Evolutionary conservation across 2,113 vertebrate species (phyloP).

Genomic region (Anser brachyrhynchus): DNA sequence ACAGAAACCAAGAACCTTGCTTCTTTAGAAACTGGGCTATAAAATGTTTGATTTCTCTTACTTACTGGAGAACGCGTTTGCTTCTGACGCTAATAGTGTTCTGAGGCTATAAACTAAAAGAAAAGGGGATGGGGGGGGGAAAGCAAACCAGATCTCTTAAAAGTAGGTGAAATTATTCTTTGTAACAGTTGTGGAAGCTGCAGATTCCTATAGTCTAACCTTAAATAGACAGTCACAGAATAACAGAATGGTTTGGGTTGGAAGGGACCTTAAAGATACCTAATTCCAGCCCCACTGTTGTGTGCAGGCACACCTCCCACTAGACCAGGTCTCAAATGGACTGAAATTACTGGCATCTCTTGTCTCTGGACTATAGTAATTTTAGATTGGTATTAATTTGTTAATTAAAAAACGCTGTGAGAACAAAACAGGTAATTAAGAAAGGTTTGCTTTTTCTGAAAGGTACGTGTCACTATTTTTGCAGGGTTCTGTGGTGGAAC

Average conservation of each 20-base stretch:
- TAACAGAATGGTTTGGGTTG: too few species aligned
- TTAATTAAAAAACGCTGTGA: background rate
- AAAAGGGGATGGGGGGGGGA: background rate
- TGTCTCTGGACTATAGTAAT: background rate
- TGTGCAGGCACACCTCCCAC: too few species aligned
- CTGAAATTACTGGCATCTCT: background rate
- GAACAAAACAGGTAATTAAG: background rate
- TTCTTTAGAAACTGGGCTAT: background rate
- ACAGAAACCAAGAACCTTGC: background rate
- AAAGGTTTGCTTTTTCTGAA: background rate
- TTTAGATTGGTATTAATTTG: background rate
- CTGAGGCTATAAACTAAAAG: background rate
- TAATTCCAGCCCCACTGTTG: too few species aligned
- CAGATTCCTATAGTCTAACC: background rate
- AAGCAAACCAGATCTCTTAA: background rate
- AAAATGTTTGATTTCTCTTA: background rate
- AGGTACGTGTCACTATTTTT: background rate
- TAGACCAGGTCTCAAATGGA: background rate
- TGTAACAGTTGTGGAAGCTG: background rate
- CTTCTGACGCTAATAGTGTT: background rate
- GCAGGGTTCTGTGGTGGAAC: background rate
- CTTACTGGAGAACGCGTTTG: background rate
- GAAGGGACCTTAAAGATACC: too few species aligned
- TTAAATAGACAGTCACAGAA: background rate
- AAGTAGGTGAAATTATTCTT: background rate